Conservation (phyloP, 2,888 invertebrate genomes). For the Sarcophaga caerulescens region DNA sequence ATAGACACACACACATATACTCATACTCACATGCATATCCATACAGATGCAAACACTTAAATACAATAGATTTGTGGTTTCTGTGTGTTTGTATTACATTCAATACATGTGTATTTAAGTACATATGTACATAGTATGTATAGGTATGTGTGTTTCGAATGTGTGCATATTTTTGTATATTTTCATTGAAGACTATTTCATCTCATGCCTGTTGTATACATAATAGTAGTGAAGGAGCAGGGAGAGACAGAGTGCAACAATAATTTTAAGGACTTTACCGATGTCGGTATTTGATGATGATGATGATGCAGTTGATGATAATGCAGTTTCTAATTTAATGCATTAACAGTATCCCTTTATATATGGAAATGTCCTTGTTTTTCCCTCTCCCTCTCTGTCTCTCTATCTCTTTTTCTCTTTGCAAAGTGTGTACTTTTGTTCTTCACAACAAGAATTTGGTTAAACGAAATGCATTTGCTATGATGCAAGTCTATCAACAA, state of each 20-base stretch:
- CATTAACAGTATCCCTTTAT: conserved; percentile 19
- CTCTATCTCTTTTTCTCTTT: conserved; percentile 4
- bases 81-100: conserved; percentile 28
- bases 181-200: conserved; percentile 39
- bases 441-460: conserved; percentile 35
- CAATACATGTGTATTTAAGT: neutral
- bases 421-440: conserved; percentile 21
- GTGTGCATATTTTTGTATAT: conserved; percentile 26
- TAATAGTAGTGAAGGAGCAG: neutral
- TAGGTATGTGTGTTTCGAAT: neutral
- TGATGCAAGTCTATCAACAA: neutral
- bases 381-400: neutral
- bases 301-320: neutral
- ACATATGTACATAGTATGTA: neutral
- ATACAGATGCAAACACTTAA: neutral
- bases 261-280: neutral
- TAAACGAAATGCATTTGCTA: conserved; percentile 32
- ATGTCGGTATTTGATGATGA: neutral
- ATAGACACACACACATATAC: neutral
- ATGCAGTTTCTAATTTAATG: conserved; percentile 17
- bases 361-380: conserved; percentile 1
- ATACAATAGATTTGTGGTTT: conserved; percentile 57
- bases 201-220: conserved; percentile 14
- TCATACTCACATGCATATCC: neutral
- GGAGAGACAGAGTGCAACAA: neutral